Evolutionary conservation across 2,888 invertebrate genomes (phyloP).

Genomic region (Microctonus hyperodae): DNA sequence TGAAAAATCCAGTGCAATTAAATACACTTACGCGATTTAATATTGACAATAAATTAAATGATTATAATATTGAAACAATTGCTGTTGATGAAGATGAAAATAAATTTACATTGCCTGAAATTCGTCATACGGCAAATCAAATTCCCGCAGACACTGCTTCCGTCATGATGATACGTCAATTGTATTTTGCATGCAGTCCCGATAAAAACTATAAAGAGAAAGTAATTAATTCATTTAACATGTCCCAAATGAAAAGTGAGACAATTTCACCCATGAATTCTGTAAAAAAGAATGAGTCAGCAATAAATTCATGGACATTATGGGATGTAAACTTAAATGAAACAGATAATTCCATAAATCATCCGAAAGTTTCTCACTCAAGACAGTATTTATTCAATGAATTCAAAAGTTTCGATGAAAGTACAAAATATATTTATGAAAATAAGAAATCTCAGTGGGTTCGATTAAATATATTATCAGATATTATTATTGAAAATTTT

Average conservation of each 20-base stretch:
- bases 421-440: constrained; percentile 38
- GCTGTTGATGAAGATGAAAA: neutral
- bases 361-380: neutral
- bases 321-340: neutral
- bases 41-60: neutral
- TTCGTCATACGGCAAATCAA: neutral
- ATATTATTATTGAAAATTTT: neutral
- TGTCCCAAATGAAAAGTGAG: neutral
- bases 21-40: neutral
- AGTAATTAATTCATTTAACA: neutral
- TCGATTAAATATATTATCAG: neutral
- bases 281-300: neutral
- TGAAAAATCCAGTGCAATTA: constrained; percentile 19
- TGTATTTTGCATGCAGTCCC: neutral
- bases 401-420: constrained; percentile 26
- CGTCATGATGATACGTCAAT: neutral
- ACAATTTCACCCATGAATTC: neutral
- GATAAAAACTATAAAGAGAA: neutral
- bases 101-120: no score
- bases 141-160: neutral
- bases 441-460: constrained; percentile 42
- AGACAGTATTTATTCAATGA: neutral
- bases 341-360: neutral
- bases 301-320: neutral
- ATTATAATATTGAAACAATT: neutral